Conservation (phyloP, 2,888 invertebrate genomes). For the Aleiodes alternator region DNA sequence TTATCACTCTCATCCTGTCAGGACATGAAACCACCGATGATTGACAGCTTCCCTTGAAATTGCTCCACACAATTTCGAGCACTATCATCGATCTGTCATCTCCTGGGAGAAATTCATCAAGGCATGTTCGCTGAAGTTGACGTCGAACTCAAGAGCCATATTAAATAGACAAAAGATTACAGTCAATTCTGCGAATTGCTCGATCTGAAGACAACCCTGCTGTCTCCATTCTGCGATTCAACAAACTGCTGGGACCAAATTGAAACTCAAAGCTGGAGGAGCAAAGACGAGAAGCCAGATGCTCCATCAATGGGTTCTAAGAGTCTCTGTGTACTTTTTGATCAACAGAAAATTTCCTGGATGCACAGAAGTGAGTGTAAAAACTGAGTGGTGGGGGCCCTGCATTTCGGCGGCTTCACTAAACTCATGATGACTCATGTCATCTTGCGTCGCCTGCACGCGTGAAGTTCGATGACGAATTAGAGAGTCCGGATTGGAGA, state of each 20-base stretch:
- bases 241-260: constrained; percentile 94
- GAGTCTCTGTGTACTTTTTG: constrained; percentile 93
- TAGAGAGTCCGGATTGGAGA: too few relatives aligned
- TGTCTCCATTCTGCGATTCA: constrained; percentile 96
- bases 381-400: too few relatives aligned
- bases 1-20: too few relatives aligned
- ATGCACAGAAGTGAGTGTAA: too few relatives aligned
- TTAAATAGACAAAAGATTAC: constrained; percentile 86
- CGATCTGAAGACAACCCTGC: constrained; percentile 92
- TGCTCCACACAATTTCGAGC: too few relatives aligned
- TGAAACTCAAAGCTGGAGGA: constrained; percentile 93
- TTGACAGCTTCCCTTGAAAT: too few relatives aligned
- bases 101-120: constrained; percentile 89
- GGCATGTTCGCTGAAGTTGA: constrained; percentile 88
- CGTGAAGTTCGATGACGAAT: too few relatives aligned
- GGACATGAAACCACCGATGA: too few relatives aligned
- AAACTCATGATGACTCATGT: too few relatives aligned
- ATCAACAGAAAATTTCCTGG: too few relatives aligned
- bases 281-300: constrained; percentile 81
- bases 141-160: constrained; percentile 85
- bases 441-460: too few relatives aligned
- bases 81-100: constrained; percentile 77
- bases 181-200: constrained; percentile 86
- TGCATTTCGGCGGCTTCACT: too few relatives aligned
- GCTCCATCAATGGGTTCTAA: constrained; percentile 99